Conservation (phyloP, 2,113 vertebrate genomes). For the Pteruthius melanotis region DNA sequence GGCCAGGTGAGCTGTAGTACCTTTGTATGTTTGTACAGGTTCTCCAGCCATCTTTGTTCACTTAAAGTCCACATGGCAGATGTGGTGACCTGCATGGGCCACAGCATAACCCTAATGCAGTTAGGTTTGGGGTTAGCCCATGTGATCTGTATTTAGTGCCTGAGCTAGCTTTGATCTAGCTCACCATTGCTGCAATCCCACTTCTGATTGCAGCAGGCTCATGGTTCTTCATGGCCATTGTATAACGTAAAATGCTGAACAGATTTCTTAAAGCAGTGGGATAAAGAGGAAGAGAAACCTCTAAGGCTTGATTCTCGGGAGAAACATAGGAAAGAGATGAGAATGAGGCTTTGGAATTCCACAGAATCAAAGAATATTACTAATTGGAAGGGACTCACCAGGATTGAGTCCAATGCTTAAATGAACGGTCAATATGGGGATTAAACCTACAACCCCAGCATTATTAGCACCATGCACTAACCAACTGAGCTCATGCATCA, state of each 20-base stretch:
- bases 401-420: rapidly evolving
- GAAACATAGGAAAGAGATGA: not conserved
- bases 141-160: not conserved
- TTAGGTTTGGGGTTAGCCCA: not conserved
- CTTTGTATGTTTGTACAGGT: not conserved
- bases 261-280: not conserved
- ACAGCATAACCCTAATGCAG: not conserved
- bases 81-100: not conserved
- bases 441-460: not conserved
- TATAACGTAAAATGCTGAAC: not conserved
- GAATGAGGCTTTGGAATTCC: not conserved
- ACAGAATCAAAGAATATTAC: not conserved
- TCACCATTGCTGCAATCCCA: not conserved
- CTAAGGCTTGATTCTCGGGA: not conserved
- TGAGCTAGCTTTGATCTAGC: not conserved
- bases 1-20: not conserved
- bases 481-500: not conserved
- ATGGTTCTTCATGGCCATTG: not conserved
- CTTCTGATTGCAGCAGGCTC: not conserved
- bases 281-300: not conserved
- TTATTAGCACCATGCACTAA: not conserved
- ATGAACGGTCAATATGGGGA: not conserved
- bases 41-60: not conserved
- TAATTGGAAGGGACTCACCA: not conserved
- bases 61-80: not conserved